Base-by-base conservation (phyloP, 2,113 vertebrate species). In the Melanerpes aurifrons region DNA sequence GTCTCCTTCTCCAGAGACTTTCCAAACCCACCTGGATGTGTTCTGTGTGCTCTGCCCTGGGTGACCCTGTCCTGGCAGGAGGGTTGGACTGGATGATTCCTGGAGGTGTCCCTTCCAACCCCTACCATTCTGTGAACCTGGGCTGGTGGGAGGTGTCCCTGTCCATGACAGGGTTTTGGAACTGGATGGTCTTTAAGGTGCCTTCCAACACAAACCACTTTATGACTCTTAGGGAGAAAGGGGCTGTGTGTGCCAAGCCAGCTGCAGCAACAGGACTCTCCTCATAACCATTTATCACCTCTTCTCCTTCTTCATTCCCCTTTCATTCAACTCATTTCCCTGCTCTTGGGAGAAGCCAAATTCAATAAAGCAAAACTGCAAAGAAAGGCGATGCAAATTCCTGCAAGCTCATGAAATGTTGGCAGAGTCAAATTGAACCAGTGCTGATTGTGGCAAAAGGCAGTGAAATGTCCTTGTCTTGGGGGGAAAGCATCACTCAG, bases 321-420 rank as follows among this genome's bases (percentile, higher is more conserved):
- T 85, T 96, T 95, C 86, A 93, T 93, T 96, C 89, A 92, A 82
- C 93, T 91, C 35, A 93, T 97, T 96, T 95, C 59, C 66, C 35
- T 94, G 54, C 81, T 96, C 37, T 74, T 82, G 91, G 79, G 82
- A 90, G 94, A 96, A 95, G 89, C 28, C 26, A 88, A 82, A 94
- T 97, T 95, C 95, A 97, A 97, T 96, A 95, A 95, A 82, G 47
- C 77, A 82, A 89, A 74, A 61, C 64, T 78, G 53, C 62, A 69
- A 62, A 96, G 94, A 90, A 94, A 45, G 81, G 16, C 57, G 12
- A 61, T 97, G 91, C 82, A 96, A 97, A 97, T 97, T 97, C 92
- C 97, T 96, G 71, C 86, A 47, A 61, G 56, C 57, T 96, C 88
- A 87, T 94, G 86, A 97, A 96, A 97, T 97, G 97, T 92, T 97